Evolutionary conservation across 2,888 invertebrate species (phyloP).

Genomic region (Sialis fuliginosa): DNA sequence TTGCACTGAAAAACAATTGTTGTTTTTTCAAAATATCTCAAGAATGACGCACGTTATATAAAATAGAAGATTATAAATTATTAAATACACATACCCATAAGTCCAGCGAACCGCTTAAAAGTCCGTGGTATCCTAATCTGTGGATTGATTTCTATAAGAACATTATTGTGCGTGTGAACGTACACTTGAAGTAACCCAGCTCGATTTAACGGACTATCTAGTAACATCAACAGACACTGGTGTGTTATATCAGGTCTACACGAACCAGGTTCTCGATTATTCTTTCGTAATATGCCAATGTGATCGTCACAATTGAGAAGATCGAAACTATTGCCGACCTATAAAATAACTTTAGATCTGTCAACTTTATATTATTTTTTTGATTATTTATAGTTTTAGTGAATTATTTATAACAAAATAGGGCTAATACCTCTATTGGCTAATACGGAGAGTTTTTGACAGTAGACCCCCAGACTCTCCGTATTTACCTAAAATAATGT

Average conservation of each 20-base stretch:
- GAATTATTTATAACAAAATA: no score
- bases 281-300: constrained; percentile 62
- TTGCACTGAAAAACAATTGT: constrained; percentile 55
- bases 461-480: no score
- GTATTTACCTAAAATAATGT: no score
- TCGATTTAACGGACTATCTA: constrained; percentile 93
- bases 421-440: no score
- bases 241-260: constrained; percentile 95
- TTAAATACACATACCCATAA: constrained; percentile 58
- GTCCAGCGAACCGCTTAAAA: constrained; percentile 88
- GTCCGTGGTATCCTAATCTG: constrained; percentile 94
- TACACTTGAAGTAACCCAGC: constrained; percentile 94
- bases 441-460: no score
- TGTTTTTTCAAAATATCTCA: no score
- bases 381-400: no score
- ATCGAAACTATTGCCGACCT: constrained; percentile 80
- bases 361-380: not conserved
- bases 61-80: constrained; percentile 4
- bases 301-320: constrained; percentile 92
- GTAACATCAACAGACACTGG: constrained; percentile 91
- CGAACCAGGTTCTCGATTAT: constrained; percentile 69
- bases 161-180: constrained; percentile 79
- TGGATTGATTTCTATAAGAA: constrained; percentile 88
- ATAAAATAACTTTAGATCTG: constrained; percentile 14
- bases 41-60: not conserved